Percentiles rank a stretch among this genome's conserved stretches.
Evolutionary conservation across 2,113 vertebrate species (phyloP).

Genomic region (Chloebia gouldiae): DNA sequence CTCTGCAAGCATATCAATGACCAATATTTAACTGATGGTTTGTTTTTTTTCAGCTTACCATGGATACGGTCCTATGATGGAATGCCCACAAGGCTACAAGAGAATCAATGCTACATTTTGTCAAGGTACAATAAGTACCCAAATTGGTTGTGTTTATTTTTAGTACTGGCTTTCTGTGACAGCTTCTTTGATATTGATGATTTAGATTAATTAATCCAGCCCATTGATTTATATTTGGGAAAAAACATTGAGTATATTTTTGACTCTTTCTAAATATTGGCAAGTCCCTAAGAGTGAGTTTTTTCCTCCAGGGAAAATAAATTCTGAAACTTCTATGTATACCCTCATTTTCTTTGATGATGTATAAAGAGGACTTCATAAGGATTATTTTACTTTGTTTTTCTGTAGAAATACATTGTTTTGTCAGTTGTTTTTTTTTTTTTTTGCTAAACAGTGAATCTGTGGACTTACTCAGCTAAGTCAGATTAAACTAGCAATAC

Average conservation of each 20-base stretch:
- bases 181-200: not conserved
- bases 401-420: not conserved
- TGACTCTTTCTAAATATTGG: not conserved
- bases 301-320: not conserved
- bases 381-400: not conserved
- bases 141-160: not conserved
- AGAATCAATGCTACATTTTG: conserved; percentile 91
- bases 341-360: not conserved
- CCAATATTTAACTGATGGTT: not conserved
- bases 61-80: conserved; percentile 77
- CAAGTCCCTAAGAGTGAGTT: not conserved
- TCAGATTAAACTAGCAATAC: not conserved
- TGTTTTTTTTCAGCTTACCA: conserved; percentile 78
- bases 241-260: not conserved
- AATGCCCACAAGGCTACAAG: conserved; percentile 93
- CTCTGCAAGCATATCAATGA: not conserved
- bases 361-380: not conserved
- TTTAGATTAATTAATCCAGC: not conserved
- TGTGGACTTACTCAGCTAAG: not conserved
- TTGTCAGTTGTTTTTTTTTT: too few relatives aligned
- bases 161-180: not conserved
- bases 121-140: conserved; percentile 80
- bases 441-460: not conserved
- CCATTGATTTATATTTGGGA: not conserved
- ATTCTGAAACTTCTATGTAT: not conserved